These are phyloP conservation scores for Chouioia cunea DNA, from an alignment of 2,888 invertebrate species.

Conservation along the genomic window DNA sequence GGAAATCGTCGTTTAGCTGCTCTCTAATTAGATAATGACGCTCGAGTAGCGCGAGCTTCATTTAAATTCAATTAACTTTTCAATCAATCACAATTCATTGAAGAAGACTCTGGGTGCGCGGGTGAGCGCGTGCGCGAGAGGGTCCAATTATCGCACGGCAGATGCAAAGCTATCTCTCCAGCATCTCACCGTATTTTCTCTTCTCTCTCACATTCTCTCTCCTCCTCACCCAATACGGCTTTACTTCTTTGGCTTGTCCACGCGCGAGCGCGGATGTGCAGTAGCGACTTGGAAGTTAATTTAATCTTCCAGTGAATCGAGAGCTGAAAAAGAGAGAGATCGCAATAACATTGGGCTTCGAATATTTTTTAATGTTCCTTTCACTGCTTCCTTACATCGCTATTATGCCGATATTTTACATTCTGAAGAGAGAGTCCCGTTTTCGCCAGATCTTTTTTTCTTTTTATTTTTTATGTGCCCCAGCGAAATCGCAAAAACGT, in stretches of 20 bases:
- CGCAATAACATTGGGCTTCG: constrained; percentile 22
- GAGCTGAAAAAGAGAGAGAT: too few relatives aligned
- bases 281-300: constrained; percentile 52
- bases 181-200: constrained; percentile 58
- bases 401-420: too few relatives aligned
- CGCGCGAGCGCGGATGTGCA: constrained; percentile 31
- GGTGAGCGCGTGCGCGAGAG: constrained; percentile 34
- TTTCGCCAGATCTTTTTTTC: too few relatives aligned
- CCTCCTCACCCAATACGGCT: neutral
- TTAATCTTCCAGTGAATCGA: constrained; percentile 48
- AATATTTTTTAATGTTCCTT: too few relatives aligned
- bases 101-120: too few relatives aligned
- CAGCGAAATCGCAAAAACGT: too few relatives aligned
- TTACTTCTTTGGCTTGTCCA: constrained; percentile 21
- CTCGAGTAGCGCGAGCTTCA: constrained; percentile 38
- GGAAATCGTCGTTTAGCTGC: constrained; percentile 1
- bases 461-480: too few relatives aligned
- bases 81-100: constrained; percentile 53
- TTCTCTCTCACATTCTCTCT: neutral
- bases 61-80: constrained; percentile 55
- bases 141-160: constrained; percentile 63
- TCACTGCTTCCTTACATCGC: too few relatives aligned
- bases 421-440: too few relatives aligned
- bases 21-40: constrained; percentile 54
- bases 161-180: constrained; percentile 64